Evolutionary conservation across 2,797 vertebrate genomes (phyloP).

Genomic region (Macropus fuliginosus): DNA sequence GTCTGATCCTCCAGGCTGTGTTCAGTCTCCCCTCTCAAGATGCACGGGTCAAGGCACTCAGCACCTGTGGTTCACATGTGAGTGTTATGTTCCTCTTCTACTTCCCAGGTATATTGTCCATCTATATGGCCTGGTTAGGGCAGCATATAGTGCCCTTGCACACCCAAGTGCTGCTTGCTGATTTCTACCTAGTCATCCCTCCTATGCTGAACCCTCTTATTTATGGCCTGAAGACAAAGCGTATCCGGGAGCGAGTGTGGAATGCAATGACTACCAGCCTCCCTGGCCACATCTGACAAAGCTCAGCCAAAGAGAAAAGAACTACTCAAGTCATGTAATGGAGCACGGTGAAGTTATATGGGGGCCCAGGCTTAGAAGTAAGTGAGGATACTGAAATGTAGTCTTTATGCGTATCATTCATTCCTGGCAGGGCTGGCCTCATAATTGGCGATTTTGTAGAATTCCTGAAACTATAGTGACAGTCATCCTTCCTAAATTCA

Average conservation of each 20-base stretch:
- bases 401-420: too few species aligned
- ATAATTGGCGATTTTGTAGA: too few species aligned
- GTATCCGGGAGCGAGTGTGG: slow-evolving; percentile 43
- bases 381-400: too few species aligned
- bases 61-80: slow-evolving; percentile 70
- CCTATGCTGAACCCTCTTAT: slow-evolving; percentile 76
- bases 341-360: too few species aligned
- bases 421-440: too few species aligned
- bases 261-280: slow-evolving; percentile 24
- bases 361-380: too few species aligned
- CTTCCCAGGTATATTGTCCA: slow-evolving; percentile 70
- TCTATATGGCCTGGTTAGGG: slow-evolving; percentile 66
- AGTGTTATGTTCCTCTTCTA: slow-evolving; percentile 72
- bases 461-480: too few species aligned
- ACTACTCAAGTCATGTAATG: too few species aligned
- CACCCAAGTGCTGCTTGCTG: slow-evolving; percentile 69
- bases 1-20: slow-evolving; percentile 69
- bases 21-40: slow-evolving; percentile 67
- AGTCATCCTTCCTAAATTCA: neutral
- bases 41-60: slow-evolving; percentile 71
- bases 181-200: slow-evolving; percentile 74
- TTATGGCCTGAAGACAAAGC: slow-evolving; percentile 72
- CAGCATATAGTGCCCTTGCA: slow-evolving; percentile 53
- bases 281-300: too few species aligned
- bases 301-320: too few species aligned